phyloP scores from a whole-genome alignment of 2,797 vertebrate species.

The Loriculus beryllinus region DNA sequence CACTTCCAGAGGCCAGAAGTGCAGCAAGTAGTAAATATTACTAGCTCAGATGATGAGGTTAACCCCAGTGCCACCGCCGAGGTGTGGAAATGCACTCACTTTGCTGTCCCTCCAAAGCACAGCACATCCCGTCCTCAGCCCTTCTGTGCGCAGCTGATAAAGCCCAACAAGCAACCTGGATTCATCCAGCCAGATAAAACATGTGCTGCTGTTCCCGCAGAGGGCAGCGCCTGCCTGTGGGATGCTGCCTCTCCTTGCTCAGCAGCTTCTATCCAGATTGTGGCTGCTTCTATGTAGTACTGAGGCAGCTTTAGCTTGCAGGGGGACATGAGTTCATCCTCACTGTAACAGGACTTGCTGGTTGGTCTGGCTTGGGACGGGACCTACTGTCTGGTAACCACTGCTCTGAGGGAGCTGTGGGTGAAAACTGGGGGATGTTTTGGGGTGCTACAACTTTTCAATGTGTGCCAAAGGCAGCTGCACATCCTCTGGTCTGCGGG shows the following conservation, averaged over 20 bases:
- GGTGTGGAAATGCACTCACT: not conserved
- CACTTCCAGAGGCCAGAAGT: not conserved
- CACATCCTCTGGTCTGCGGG: accelerated
- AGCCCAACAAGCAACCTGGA: accelerated
- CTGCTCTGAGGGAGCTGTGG: not conserved
- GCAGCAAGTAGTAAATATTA: not conserved
- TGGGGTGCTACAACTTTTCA: not conserved
- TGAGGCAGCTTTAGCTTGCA: not conserved
- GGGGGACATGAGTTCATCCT: not conserved
- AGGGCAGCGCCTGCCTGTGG: slow-evolving; percentile 22
- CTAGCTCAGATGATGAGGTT: not conserved
- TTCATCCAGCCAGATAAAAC: not conserved
- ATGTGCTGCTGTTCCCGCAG: not conserved
- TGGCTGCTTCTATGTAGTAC: accelerated
- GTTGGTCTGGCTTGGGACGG: not conserved
- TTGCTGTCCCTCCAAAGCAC: not conserved
- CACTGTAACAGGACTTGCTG: not conserved
- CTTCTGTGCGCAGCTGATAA: not conserved
- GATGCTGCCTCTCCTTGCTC: not conserved
- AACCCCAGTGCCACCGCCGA: accelerated
- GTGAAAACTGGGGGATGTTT: not conserved
- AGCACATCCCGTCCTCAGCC: not conserved
- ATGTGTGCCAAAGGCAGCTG: not conserved
- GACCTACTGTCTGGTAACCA: not conserved
- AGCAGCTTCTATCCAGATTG: accelerated